Conservation (phyloP, 53 echinoderm and acorn worm genomes). For the Actinopyga echinites region DNA sequence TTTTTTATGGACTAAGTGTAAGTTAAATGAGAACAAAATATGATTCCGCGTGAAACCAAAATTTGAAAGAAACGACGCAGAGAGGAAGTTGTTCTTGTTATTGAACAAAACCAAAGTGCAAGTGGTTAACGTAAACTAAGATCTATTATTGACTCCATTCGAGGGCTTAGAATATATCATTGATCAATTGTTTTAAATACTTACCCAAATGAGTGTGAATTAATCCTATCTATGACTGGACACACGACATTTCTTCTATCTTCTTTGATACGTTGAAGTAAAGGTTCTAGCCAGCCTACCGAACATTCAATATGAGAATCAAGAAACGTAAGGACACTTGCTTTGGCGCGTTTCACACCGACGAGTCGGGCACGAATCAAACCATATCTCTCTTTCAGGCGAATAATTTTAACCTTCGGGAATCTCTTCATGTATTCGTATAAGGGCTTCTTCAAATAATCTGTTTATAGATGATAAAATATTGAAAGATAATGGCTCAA, state of each 20-base stretch:
- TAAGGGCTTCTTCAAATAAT: slow-evolving; percentile 75
- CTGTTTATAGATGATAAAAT: slow-evolving; percentile 34
- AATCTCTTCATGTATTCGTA: slow-evolving; percentile 82
- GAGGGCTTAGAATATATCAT: too few relatives aligned
- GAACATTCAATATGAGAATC: slow-evolving; percentile 94
- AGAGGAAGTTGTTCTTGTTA: too few relatives aligned
- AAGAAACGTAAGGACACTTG: slow-evolving; percentile 77
- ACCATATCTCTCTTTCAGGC: slow-evolving; percentile 73
- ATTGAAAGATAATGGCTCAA: too few relatives aligned
- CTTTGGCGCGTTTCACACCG: slow-evolving; percentile 73
- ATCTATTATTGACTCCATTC: too few relatives aligned
- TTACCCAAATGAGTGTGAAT: slow-evolving; percentile 71
- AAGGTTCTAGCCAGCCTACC: slow-evolving; percentile 95
- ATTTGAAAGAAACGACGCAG: too few relatives aligned
- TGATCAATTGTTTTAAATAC: background rate
- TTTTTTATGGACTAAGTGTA: too few relatives aligned
- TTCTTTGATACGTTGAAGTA: slow-evolving; percentile 78
- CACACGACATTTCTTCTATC: slow-evolving; percentile 71
- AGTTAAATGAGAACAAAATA: too few relatives aligned
- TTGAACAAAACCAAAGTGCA: too few relatives aligned
- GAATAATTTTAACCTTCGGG: slow-evolving; percentile 80
- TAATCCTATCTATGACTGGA: slow-evolving; percentile 79
- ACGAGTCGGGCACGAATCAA: slow-evolving; percentile 81
- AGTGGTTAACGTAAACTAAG: too few relatives aligned
- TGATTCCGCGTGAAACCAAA: too few relatives aligned